Base-by-base conservation (phyloP, 1,140 invertebrate genomes). In the Megathymus violae region DNA sequence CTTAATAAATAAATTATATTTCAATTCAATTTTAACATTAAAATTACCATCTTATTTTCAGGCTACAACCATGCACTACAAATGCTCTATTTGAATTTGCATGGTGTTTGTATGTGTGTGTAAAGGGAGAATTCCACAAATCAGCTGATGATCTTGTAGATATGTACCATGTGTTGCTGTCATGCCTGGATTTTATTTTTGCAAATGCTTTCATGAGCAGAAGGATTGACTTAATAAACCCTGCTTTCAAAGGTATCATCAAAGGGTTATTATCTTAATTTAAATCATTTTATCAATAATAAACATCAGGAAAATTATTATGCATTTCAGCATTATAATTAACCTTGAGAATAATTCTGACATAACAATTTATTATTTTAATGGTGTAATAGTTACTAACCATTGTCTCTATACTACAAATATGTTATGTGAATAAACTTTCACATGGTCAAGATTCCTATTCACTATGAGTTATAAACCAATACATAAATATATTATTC, bases 61-160 rank as follows among this genome's bases (percentile, higher is more conserved):
- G 94, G 73, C 85, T 93, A 52, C 91, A 94, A 19, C 94, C 94
- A 36, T 97, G 96, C 82, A 95, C 96, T 10, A 93, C 95, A 47
- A 93, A 94, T 27, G 96, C 97, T 82, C 88, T 99, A 9, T 98
- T 98, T 90, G 97, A 98, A 74, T 98, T 99, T 80, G 96, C 95
- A 75, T 99, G 98, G 98, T 97, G 96, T 22, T 87, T 99, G 19
- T 99, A 98, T 91, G 93, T 98, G 14, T 95, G 96, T 88, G 95
- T 98, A n/a, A 99, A 99, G 91, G 96, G 95, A 60, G 94, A 96
- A 73, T 94, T 96, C 75, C 93, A 95, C 41, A 94, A 95, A 47
- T 96, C 97, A 43, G 96, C 96, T 48, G 95, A 98, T 88, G 98
- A 99, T 92, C 91, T 99, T 64, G 97, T 99, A 0, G 98, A 97